Evolutionary conservation across 2,113 vertebrate genomes (phyloP).

Genomic region (Laticauda colubrina): DNA sequence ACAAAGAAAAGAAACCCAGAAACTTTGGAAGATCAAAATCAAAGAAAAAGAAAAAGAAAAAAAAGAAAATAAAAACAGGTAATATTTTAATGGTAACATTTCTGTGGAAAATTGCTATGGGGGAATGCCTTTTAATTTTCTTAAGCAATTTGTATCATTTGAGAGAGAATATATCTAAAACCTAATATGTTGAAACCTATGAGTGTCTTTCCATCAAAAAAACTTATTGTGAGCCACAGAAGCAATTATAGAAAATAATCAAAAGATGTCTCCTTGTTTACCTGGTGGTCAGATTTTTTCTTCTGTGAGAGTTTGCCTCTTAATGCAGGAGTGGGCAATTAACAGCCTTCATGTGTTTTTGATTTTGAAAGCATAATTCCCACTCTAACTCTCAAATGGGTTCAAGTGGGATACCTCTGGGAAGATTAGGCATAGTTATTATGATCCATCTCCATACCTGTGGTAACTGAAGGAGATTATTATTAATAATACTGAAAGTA

Average conservation of each 20-base stretch:
- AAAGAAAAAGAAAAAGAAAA: constrained; percentile 92
- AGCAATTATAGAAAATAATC: neutral
- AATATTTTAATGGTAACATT: constrained; percentile 40
- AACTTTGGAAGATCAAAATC: constrained; percentile 84
- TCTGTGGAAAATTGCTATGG: neutral
- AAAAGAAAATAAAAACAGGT: constrained; percentile 88
- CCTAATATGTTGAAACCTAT: neutral
- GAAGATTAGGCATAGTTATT: neutral
- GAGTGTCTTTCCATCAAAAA: neutral
- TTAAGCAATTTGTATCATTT: neutral
- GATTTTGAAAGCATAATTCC: neutral
- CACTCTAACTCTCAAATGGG: neutral
- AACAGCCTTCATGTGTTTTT: neutral
- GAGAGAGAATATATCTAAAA: neutral
- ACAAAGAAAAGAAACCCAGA: constrained; percentile 77
- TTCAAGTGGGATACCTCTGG: neutral
- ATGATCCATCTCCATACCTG: neutral
- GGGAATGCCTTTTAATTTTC: neutral
- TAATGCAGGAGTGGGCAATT: neutral
- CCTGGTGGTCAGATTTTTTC: neutral
- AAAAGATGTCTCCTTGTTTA: neutral
- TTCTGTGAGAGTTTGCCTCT: neutral
- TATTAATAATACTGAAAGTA: neutral
- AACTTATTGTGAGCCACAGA: neutral
- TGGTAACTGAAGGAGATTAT: neutral